Evolutionary conservation across 2,797 vertebrate genomes (phyloP).

Genomic region (Enteromius viviparus): DNA sequence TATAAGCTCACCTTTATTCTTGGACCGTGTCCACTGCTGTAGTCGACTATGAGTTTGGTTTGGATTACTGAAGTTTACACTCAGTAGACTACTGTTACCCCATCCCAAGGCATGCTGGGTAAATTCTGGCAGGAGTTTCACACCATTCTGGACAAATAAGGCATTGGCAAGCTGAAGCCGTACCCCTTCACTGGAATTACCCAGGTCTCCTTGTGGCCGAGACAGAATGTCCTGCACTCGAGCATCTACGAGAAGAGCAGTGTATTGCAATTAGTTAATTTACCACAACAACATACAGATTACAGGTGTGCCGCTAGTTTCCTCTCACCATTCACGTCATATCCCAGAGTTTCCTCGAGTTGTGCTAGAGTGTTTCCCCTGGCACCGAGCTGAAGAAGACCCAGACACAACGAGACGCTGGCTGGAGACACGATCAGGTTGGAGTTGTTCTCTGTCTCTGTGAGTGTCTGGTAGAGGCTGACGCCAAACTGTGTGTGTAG

Average conservation of each 20-base stretch:
- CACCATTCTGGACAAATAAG: conserved; percentile 75
- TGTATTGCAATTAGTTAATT: neutral
- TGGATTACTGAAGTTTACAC: conserved; percentile 75
- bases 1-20: conserved; percentile 72
- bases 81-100: conserved; percentile 82
- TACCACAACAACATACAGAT: neutral
- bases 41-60: conserved; percentile 64
- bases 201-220: conserved; percentile 58
- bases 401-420: conserved; percentile 81
- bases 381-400: conserved; percentile 87
- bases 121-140: conserved; percentile 78
- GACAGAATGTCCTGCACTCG: conserved; percentile 76
- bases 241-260: conserved; percentile 69
- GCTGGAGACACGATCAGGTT: conserved; percentile 85
- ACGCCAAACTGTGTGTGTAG: conserved; percentile 82
- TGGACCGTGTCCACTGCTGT: conserved; percentile 57
- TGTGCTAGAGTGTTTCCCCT: conserved; percentile 82
- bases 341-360: conserved; percentile 82
- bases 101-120: conserved; percentile 71
- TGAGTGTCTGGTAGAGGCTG: conserved; percentile 77
- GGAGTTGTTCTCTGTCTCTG: conserved; percentile 73
- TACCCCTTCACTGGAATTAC: conserved; percentile 70
- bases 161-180: conserved; percentile 81
- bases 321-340: conserved; percentile 80
- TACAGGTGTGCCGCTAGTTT: neutral